Conservation (phyloP, 2,888 invertebrate genomes). For the Cylindroiulus punctatus region DNA sequence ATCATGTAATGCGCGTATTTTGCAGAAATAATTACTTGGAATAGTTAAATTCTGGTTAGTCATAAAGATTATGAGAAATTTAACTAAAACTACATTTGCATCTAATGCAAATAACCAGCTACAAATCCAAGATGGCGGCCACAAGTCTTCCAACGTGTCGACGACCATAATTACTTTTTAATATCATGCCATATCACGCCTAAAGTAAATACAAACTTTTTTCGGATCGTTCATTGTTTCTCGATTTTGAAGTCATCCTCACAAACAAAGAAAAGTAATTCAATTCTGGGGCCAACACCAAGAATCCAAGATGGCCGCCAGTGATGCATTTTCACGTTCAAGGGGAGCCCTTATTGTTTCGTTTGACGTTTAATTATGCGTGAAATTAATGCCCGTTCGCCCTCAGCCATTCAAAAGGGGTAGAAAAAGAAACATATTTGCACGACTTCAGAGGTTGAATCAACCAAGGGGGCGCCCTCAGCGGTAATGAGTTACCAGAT, state of each 20-base stretch:
- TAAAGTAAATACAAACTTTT: background rate
- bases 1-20: too few species aligned
- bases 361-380: slow-evolving; percentile 27
- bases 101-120: too few species aligned
- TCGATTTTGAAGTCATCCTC: background rate
- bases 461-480: background rate
- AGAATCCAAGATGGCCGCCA: background rate
- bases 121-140: too few species aligned
- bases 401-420: too few species aligned
- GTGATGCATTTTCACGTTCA: background rate
- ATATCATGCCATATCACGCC: background rate
- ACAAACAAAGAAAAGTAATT: slow-evolving; percentile 45
- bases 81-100: too few species aligned
- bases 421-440: background rate
- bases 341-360: slow-evolving; percentile 5
- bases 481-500: slow-evolving; percentile 3
- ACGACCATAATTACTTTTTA: slow-evolving; percentile 8
- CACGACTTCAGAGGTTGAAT: slow-evolving; percentile 29
- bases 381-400: background rate
- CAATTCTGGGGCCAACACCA: background rate
- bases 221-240: background rate
- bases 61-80: too few species aligned
- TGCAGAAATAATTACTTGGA: too few species aligned
- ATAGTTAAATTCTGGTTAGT: too few species aligned
- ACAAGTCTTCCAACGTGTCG: too few species aligned